Evolutionary conservation across 1,140 invertebrate species (phyloP).

Genomic region (Aporrectodea caliginosa): DNA sequence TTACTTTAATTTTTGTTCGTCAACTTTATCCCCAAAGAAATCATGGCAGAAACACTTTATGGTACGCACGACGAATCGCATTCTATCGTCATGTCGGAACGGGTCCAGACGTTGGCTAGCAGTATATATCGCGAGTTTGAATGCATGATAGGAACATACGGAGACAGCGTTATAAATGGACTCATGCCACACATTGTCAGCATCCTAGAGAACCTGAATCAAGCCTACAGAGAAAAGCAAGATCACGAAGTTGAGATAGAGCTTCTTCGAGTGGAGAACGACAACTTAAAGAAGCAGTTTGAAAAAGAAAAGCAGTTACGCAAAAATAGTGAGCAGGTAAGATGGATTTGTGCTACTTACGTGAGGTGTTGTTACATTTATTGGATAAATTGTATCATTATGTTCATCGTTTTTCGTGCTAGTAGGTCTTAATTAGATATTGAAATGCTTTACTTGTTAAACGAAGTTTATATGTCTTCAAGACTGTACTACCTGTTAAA

Average conservation of each 20-base stretch:
- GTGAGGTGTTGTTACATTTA: no score
- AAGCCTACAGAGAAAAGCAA: constrained; percentile 93
- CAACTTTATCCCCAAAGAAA: no score
- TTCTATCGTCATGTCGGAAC: constrained; percentile 83
- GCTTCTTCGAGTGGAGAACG: constrained; percentile 94
- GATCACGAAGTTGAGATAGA: constrained; percentile 95
- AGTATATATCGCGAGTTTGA: constrained; percentile 99
- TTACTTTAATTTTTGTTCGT: no score
- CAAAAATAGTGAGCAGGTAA: constrained; percentile 88
- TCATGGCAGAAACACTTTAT: neutral
- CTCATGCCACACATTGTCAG: constrained; percentile 95
- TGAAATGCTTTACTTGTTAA: no score
- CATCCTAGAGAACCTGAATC: constrained; percentile 92
- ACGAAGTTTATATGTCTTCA: no score
- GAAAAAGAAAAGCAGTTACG: constrained; percentile 94
- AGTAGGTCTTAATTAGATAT: no score
- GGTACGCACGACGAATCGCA: constrained; percentile 35
- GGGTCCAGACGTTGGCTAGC: constrained; percentile 86
- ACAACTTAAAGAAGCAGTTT: constrained; percentile 97
- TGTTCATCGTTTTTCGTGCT: no score
- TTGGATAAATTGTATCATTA: no score
- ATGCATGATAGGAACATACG: constrained; percentile 93
- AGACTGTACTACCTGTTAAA: no score
- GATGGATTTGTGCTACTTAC: neutral
- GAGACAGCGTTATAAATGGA: constrained; percentile 95